Evolutionary conservation across 2,888 invertebrate genomes (phyloP).

Genomic region (Ligdia adustata): DNA sequence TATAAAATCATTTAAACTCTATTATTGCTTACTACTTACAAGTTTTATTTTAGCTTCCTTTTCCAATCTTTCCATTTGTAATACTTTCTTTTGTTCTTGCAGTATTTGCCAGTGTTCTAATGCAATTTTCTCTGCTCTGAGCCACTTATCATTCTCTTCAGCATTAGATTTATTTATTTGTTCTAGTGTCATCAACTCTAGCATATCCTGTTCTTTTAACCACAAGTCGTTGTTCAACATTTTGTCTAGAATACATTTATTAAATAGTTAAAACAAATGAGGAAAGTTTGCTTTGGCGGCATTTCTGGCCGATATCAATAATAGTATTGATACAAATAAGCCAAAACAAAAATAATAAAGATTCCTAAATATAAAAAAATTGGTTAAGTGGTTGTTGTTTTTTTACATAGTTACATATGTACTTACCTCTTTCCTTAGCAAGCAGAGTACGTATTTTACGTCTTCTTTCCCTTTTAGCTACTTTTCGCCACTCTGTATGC

Average conservation of each 20-base stretch:
- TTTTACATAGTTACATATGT: too few relatives aligned
- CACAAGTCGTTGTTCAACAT: slow-evolving; percentile 30
- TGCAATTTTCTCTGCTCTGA: slow-evolving; percentile 86
- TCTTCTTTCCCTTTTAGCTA: slow-evolving; percentile 89
- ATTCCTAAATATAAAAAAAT: too few relatives aligned
- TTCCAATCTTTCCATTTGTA: slow-evolving; percentile 83
- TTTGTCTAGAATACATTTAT: slow-evolving; percentile 32
- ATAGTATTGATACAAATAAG: too few relatives aligned
- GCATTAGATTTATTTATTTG: slow-evolving; percentile 81
- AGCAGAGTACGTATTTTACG: slow-evolving; percentile 84
- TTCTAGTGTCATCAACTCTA: slow-evolving; percentile 79
- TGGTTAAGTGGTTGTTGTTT: too few relatives aligned
- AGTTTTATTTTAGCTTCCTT: slow-evolving; percentile 83
- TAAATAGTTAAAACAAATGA: too few relatives aligned
- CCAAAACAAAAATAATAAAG: too few relatives aligned
- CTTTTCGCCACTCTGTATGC: slow-evolving; percentile 89
- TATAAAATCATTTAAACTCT: not conserved
- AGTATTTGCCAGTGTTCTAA: slow-evolving; percentile 86
- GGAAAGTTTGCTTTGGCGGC: too few relatives aligned
- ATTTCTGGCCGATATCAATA: too few relatives aligned
- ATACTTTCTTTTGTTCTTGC: slow-evolving; percentile 81
- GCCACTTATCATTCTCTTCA: slow-evolving; percentile 86
- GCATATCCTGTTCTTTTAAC: slow-evolving; percentile 60
- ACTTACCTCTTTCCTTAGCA: slow-evolving; percentile 84
- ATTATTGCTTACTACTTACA: slow-evolving; percentile 46